A percentile compares a stretch with the other conserved stretches of the same genome.
Evolutionary conservation across 1,140 invertebrate species (phyloP).

Genomic region (Eupristina koningsbergeri): DNA sequence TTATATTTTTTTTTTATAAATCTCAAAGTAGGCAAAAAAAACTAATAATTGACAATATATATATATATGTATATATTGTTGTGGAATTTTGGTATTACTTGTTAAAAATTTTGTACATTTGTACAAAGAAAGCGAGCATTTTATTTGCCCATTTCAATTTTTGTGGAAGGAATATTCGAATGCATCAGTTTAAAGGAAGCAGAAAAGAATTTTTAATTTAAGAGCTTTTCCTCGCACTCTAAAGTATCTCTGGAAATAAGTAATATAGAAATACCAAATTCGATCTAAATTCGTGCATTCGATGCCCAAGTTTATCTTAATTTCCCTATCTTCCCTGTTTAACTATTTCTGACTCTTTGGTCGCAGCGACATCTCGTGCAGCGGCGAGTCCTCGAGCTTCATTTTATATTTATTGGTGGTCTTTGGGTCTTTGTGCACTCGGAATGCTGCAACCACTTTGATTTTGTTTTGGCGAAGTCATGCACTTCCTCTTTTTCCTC

Average conservation of each 20-base stretch:
- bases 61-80: too few relatives aligned
- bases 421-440: background rate
- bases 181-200: too few relatives aligned
- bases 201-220: too few relatives aligned
- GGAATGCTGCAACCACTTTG: conserved; percentile 7
- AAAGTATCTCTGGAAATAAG: background rate
- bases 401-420: conserved; percentile 16
- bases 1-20: too few relatives aligned
- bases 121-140: too few relatives aligned
- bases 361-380: background rate
- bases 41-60: too few relatives aligned
- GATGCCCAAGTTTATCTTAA: background rate
- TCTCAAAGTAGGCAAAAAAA: too few relatives aligned
- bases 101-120: too few relatives aligned
- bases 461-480: conserved; percentile 49
- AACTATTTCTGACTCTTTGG: background rate
- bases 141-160: too few relatives aligned
- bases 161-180: too few relatives aligned
- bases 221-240: too few relatives aligned
- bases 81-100: too few relatives aligned
- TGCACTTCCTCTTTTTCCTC: conserved; percentile 47
- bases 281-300: conserved; percentile 3
- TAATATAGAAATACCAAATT: background rate
- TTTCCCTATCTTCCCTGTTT: background rate
- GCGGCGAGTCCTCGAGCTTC: background rate